phyloP scores from a whole-genome alignment of 2,888 invertebrate species.

The Thalpophila matura region DNA sequence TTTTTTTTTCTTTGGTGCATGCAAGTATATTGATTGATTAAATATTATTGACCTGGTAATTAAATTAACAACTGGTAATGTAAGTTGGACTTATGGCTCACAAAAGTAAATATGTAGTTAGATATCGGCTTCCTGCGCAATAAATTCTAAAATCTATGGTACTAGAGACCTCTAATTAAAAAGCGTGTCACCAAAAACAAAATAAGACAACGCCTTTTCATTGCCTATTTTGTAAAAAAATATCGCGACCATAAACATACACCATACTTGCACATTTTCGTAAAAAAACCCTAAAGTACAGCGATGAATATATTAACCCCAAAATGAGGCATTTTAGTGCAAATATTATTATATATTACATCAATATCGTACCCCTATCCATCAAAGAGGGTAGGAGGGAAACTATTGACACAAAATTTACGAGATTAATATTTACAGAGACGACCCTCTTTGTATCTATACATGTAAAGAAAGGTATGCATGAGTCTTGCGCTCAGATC shows the following conservation, averaged over 20 bases:
- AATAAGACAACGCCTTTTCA: neutral
- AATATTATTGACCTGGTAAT: too few relatives aligned
- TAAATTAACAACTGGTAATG: too few relatives aligned
- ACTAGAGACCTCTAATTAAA: too few relatives aligned
- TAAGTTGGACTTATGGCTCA: too few relatives aligned
- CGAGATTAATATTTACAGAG: slow-evolving; percentile 88
- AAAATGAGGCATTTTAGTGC: slow-evolving; percentile 72
- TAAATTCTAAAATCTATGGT: too few relatives aligned
- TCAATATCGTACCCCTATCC: slow-evolving; percentile 85
- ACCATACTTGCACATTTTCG: neutral
- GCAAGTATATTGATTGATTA: too few relatives aligned
- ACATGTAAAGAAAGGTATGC: slow-evolving; percentile 17
- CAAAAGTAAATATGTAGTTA: too few relatives aligned
- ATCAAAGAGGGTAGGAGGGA: slow-evolving; percentile 78
- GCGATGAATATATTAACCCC: slow-evolving; percentile 71
- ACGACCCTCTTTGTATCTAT: slow-evolving; percentile 58
- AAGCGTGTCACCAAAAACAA: too few relatives aligned
- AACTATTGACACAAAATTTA: slow-evolving; percentile 85
- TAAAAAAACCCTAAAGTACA: slow-evolving; percentile 30
- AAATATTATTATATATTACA: slow-evolving; percentile 79
- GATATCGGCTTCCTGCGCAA: too few relatives aligned
- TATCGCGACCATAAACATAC: neutral
- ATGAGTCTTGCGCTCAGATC: neutral
- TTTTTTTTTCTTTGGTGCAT: too few relatives aligned
- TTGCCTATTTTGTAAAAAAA: neutral